phyloP scores from a whole-genome alignment of 2,113 vertebrate genomes.

The Camelus dromedarius region DNA sequence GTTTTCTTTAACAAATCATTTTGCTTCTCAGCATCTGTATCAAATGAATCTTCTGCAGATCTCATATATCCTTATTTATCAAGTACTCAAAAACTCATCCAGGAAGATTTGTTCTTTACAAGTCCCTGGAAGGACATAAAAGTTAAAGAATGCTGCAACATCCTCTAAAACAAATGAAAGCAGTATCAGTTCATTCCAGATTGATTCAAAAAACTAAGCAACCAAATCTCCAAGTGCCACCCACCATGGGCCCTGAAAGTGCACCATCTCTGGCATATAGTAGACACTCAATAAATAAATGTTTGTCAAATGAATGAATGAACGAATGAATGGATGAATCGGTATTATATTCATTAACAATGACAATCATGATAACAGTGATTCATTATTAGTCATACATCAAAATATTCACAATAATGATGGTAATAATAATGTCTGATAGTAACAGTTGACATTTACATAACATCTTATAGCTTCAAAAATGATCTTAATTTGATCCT shows the following conservation, averaged over 20 bases:
- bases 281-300: neutral
- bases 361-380: neutral
- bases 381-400: neutral
- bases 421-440: neutral
- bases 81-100: neutral
- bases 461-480: constrained; percentile 24
- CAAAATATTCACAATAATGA: neutral
- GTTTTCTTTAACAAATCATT: neutral
- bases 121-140: neutral
- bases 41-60: neutral
- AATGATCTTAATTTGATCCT: neutral
- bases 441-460: neutral
- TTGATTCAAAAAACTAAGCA: neutral
- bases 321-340: neutral
- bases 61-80: neutral
- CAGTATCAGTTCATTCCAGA: neutral
- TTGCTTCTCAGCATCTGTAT: neutral
- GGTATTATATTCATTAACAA: neutral
- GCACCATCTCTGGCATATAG: neutral
- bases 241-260: neutral
- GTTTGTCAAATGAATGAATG: neutral
- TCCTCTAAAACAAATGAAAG: neutral
- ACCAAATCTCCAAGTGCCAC: neutral
- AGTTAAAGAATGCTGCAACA: neutral
- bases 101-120: neutral